These are phyloP conservation scores for Axinella damicornis DNA, from an alignment of 37 sponge, comb jelly and placozoan genomes.

Conservation along the genomic window DNA sequence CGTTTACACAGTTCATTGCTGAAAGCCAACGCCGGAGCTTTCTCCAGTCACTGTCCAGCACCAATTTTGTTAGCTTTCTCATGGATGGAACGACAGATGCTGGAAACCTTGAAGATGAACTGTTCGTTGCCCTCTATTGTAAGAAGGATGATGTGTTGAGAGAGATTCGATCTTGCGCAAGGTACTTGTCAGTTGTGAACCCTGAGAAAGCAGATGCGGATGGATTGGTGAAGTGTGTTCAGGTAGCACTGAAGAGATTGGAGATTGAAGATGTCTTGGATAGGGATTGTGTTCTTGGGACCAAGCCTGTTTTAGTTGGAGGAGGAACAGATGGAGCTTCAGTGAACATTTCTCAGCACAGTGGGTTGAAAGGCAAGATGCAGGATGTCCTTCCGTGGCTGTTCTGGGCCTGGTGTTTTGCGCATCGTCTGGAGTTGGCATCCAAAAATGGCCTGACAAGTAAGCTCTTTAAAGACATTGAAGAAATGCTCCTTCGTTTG, in stretches of 20 bases:
- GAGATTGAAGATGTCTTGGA: constrained; percentile 44
- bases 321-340: constrained; percentile 77
- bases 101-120: constrained; percentile 62
- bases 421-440: constrained; percentile 65
- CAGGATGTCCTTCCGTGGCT: constrained; percentile 50
- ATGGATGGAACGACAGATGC: constrained; percentile 74
- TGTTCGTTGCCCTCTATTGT: constrained; percentile 48
- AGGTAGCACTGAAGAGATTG: constrained; percentile 20
- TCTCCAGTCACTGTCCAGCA: constrained; percentile 11
- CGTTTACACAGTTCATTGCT: constrained; percentile 25
- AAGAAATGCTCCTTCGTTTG: constrained; percentile 68
- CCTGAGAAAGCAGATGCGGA: constrained; percentile 41
- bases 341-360: constrained; percentile 56
- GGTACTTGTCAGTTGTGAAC: constrained; percentile 19
- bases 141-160: constrained; percentile 15
- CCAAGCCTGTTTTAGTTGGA: constrained; percentile 49
- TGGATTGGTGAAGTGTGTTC: constrained; percentile 50
- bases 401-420: constrained; percentile 67
- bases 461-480: constrained; percentile 24
- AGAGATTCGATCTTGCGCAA: constrained; percentile 19
- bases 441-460: constrained; percentile 60
- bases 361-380: constrained; percentile 63
- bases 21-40: constrained; percentile 34
- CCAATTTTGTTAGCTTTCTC: constrained; percentile 64
- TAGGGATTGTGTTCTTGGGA: constrained; percentile 19